These are phyloP conservation scores for Coleophora flavipennella DNA, from an alignment of 2,888 invertebrate species.

Conservation along the genomic window DNA sequence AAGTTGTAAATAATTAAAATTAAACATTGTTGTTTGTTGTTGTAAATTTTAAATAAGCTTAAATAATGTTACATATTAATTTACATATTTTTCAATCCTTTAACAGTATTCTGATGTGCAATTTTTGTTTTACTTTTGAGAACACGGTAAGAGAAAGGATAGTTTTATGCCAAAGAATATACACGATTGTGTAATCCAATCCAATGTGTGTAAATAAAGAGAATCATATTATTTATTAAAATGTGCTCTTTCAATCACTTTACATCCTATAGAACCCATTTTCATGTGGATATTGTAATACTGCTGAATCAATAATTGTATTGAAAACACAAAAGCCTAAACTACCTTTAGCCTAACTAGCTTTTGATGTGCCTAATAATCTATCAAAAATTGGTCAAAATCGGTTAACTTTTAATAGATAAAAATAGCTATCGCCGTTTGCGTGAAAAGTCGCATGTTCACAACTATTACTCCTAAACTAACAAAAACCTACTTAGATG, in stretches of 20 bases:
- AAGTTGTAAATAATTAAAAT: constrained; percentile 19
- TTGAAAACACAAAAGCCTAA: too few species aligned
- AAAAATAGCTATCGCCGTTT: too few species aligned
- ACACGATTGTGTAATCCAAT: constrained; percentile 44
- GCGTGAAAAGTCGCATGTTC: too few species aligned
- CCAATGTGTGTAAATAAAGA: constrained; percentile 45
- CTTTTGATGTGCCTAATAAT: too few species aligned
- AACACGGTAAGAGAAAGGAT: constrained; percentile 38
- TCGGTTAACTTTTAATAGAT: too few species aligned
- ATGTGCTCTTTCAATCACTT: constrained; percentile 17
- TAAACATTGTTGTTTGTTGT: constrained; percentile 25
- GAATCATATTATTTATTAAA: constrained; percentile 34
- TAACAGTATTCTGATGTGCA: constrained; percentile 63
- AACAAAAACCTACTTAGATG: too few species aligned
- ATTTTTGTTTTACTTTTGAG: constrained; percentile 36
- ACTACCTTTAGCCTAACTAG: too few species aligned
- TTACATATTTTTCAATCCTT: constrained; percentile 13
- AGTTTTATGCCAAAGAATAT: constrained; percentile 66
- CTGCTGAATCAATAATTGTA: too few species aligned
- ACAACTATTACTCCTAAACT: too few species aligned
- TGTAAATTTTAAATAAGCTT: constrained; percentile 31
- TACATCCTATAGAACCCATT: background rate
- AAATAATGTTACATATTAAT: constrained; percentile 10
- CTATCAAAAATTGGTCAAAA: too few species aligned
- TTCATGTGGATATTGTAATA: too few species aligned